Evolutionary conservation across 2,113 vertebrate genomes (phyloP).

Genomic region (Nyctereutes procyonoides): DNA sequence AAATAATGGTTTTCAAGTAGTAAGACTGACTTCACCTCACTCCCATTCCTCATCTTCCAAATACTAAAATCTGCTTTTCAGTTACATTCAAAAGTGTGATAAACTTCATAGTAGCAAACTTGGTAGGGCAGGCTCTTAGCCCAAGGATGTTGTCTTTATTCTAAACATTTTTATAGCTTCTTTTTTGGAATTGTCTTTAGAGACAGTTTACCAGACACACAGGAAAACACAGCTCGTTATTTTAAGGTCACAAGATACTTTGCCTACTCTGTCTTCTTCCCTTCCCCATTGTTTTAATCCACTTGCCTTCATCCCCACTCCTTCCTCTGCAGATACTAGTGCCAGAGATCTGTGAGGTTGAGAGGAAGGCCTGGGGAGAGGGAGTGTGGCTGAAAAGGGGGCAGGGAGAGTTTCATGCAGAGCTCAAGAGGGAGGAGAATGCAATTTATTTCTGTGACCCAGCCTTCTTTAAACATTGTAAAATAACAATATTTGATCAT

Average conservation of each 20-base stretch:
- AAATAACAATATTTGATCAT: neutral
- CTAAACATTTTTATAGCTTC: slow-evolving; percentile 68
- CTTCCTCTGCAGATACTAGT: slow-evolving; percentile 78
- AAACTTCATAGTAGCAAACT: slow-evolving; percentile 29
- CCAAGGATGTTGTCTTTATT: slow-evolving; percentile 61
- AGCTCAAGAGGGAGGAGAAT: neutral
- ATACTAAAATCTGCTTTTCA: slow-evolving; percentile 1
- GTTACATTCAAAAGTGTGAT: neutral
- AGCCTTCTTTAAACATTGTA: neutral
- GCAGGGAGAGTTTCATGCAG: slow-evolving; percentile 15
- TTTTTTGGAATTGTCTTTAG: slow-evolving; percentile 72
- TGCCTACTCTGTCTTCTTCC: slow-evolving; percentile 79
- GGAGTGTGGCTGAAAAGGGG: neutral
- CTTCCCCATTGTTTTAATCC: slow-evolving; percentile 79
- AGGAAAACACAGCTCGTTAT: slow-evolving; percentile 79
- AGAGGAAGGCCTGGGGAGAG: slow-evolving; percentile 70
- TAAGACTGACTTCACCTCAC: neutral
- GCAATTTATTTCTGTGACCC: neutral
- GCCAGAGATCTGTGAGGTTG: slow-evolving; percentile 68
- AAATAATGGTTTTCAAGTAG: slow-evolving; percentile 18
- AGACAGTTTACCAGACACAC: slow-evolving; percentile 78
- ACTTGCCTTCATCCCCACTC: slow-evolving; percentile 72
- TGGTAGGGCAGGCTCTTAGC: neutral
- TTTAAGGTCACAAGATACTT: slow-evolving; percentile 79
- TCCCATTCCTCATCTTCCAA: neutral